phyloP scores from a whole-genome alignment of 1,140 invertebrate genomes.

The Branchinecta lynchi region DNA sequence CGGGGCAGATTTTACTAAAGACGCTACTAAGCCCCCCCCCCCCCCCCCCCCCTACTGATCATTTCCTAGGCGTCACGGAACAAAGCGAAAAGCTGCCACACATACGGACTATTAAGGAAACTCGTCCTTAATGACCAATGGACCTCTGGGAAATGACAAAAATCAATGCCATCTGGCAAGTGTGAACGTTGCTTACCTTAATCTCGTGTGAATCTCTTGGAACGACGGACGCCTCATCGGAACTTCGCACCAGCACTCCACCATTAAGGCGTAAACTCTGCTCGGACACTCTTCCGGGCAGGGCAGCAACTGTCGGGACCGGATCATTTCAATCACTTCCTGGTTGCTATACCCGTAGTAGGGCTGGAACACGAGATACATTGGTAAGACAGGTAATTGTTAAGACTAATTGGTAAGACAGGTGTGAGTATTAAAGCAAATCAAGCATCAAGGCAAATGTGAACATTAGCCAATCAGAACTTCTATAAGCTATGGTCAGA shows the following conservation, averaged over 20 bases:
- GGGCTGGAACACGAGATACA: slow-evolving; percentile 39
- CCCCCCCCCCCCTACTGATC: no score
- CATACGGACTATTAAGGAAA: no score
- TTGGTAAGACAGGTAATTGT: no score
- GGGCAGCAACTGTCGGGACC: slow-evolving; percentile 77
- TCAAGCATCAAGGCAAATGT: no score
- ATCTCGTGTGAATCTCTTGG: slow-evolving; percentile 54
- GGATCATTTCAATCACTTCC: slow-evolving; percentile 93
- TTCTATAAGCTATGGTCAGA: no score
- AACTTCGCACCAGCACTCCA: slow-evolving; percentile 93
- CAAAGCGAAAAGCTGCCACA: no score
- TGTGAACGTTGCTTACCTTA: slow-evolving; percentile 45
- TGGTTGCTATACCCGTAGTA: slow-evolving; percentile 90
- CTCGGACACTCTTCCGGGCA: slow-evolving; percentile 82
- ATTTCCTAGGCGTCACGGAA: neutral
- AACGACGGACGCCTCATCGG: slow-evolving; percentile 78
- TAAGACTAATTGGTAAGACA: no score
- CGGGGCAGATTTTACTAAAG: no score
- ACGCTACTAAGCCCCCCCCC: no score
- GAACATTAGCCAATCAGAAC: no score
- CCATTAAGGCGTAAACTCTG: slow-evolving; percentile 50
- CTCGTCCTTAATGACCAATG: no score
- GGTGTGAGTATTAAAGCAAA: no score
- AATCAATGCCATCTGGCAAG: slow-evolving; percentile 23
- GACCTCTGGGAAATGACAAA: slow-evolving; percentile 14